Evolutionary conservation across 2,888 invertebrate species (phyloP).

Genomic region (Suillia variegata): DNA sequence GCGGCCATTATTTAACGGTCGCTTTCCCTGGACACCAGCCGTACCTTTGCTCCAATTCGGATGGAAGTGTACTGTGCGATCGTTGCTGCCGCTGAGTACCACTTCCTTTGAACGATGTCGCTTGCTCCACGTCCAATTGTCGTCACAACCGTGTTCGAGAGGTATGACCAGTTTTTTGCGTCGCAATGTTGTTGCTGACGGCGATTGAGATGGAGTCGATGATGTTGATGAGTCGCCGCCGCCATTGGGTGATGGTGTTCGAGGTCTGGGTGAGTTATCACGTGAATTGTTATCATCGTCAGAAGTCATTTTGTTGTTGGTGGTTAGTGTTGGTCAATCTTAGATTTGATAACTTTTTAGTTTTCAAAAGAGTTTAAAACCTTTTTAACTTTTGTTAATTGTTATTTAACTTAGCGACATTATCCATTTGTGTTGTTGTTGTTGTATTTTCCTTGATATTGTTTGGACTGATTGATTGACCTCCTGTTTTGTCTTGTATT

Average conservation of each 20-base stretch:
- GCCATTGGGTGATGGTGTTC: too few relatives aligned
- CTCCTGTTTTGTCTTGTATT: too few relatives aligned
- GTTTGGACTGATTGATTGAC: too few relatives aligned
- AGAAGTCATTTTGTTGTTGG: conserved; percentile 23
- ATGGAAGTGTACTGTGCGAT: conserved; percentile 72
- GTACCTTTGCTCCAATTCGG: conserved; percentile 75
- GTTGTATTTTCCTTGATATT: too few relatives aligned
- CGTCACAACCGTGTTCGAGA: conserved; percentile 65
- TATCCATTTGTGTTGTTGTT: too few relatives aligned
- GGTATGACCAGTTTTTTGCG: conserved; percentile 31
- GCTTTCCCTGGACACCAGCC: conserved; percentile 72
- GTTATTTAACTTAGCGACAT: too few relatives aligned
- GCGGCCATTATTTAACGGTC: conserved; percentile 68
- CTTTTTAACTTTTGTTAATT: too few relatives aligned
- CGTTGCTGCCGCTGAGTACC: conserved; percentile 65
- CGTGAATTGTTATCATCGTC: conserved; percentile 29
- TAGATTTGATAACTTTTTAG: too few relatives aligned
- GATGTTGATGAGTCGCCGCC: background rate
- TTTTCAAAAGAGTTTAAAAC: too few relatives aligned
- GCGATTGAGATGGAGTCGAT: background rate
- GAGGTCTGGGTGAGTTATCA: conserved; percentile 20
- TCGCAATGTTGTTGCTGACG: background rate
- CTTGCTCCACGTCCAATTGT: conserved; percentile 73
- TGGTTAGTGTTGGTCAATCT: conserved; percentile 5
- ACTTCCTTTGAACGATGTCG: conserved; percentile 65